Conservation (phyloP, 2,888 invertebrate genomes). For the Sinohyriopsis cumingii region DNA sequence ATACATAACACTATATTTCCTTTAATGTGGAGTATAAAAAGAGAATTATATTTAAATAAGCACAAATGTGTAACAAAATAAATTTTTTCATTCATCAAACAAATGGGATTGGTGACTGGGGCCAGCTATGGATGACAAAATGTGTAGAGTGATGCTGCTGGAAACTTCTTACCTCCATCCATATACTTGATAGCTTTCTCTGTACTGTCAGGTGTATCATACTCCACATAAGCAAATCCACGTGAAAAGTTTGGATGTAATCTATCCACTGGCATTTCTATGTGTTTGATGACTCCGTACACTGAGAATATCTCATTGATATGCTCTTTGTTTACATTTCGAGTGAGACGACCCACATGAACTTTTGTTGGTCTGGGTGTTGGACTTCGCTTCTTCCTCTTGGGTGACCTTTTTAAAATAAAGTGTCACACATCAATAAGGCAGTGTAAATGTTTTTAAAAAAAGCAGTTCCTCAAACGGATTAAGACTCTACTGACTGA, state of each 20-base stretch:
- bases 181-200: constrained; percentile 99
- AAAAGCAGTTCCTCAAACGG: neutral
- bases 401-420: constrained; percentile 70
- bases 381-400: constrained; percentile 81
- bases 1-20: no score
- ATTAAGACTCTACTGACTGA: no score
- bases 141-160: no score
- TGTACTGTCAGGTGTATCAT: constrained; percentile 92
- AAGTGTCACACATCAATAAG: constrained; percentile 6
- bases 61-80: no score
- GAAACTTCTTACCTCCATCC: constrained; percentile 86
- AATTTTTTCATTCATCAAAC: no score
- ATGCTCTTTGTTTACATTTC: constrained; percentile 86
- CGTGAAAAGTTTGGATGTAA: constrained; percentile 90
- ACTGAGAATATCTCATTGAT: constrained; percentile 71
- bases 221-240: constrained; percentile 97
- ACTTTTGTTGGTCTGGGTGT: constrained; percentile 93
- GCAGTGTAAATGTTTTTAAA: neutral
- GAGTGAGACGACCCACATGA: constrained; percentile 92
- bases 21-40: no score
- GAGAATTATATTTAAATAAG: no score
- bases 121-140: no score
- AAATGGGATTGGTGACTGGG: no score
- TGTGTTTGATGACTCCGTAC: constrained; percentile 82
- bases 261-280: constrained; percentile 92